Evolutionary conservation across 2,888 invertebrate genomes (phyloP), one percentile per base, ranked within the genome.

Genomic region (Ctena decussata): DNA sequence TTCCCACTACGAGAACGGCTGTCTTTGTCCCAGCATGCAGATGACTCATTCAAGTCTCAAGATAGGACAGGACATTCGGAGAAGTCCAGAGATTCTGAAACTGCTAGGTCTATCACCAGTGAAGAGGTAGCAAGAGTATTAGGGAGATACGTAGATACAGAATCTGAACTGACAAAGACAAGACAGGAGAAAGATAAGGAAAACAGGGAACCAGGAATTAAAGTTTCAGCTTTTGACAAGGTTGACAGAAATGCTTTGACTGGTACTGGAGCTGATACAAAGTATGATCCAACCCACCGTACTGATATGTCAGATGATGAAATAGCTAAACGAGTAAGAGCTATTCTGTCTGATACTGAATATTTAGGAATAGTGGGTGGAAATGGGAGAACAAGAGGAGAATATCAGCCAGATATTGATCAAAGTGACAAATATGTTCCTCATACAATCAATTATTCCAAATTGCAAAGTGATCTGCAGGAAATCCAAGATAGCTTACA

Each of bases 401-500:
- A 35, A 8, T 21, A 15, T 8, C 49, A 49, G 21, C 12, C 12
- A 21, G 27, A 30, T 60, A 65, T 24, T 15, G 44, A 57, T n/a
- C n/a, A 21, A 12, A 39, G 49, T 18, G 30, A 74, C 1, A 84
- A 82, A 11, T 82, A 83, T 44, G 46, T 82, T 41, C 85, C 90
- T 12, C 75, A 79, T 32, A 83, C 86, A 11, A 87, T 94, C 44
- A 93, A 93, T 78, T 94, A 92, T 73, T 89, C 89, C 1, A 78
- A 84, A 41, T 86, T 95, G 35, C 94, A 94, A 35, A 84, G 82
- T 71, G 95, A 95, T 77, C 89, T 95, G n/a, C 93, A 95, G 75
- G 94, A 94, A 77, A 95, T 95, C 39, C 93, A 94, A 83, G 90
- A 91, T 70, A 93, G 92, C 82, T 87, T 95, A 32, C 89, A 91